Evolutionary conservation across 2,113 vertebrate species (phyloP).

Genomic region (Spizaetus ornatus): DNA sequence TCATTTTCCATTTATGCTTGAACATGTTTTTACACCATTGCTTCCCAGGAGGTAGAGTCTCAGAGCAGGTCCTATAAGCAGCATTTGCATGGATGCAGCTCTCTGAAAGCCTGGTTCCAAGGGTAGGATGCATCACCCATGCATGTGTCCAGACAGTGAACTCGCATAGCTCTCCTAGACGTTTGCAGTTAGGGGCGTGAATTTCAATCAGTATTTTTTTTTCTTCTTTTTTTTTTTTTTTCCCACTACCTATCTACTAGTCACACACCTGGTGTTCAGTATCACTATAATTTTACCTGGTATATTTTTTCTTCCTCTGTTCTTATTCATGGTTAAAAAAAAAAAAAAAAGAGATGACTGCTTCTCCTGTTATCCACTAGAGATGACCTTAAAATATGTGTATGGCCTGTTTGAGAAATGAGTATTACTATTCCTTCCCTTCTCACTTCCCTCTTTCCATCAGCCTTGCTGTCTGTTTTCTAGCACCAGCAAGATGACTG

Average conservation of each 20-base stretch:
- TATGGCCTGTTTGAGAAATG: background rate
- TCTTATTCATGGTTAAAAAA: background rate
- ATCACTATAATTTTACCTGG: background rate
- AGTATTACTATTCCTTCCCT: background rate
- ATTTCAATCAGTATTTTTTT: no score
- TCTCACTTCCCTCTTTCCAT: background rate
- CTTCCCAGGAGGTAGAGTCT: background rate
- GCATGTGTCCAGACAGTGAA: fast-evolving
- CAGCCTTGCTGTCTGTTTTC: fast-evolving
- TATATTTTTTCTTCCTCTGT: background rate
- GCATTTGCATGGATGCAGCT: background rate
- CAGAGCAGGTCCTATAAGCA: background rate
- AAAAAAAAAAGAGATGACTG: no score
- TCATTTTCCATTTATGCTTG: background rate
- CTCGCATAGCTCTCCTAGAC: background rate
- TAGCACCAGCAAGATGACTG: fast-evolving
- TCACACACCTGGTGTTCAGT: background rate
- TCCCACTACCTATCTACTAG: background rate
- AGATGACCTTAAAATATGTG: background rate
- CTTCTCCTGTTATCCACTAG: background rate
- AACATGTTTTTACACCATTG: no score
- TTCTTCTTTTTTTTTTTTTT: background rate
- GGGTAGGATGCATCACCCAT: background rate
- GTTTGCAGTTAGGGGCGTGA: background rate
- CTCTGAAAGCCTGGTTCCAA: background rate